Conservation (phyloP, 2,113 vertebrate species). For the Lasiurus borealis region DNA sequence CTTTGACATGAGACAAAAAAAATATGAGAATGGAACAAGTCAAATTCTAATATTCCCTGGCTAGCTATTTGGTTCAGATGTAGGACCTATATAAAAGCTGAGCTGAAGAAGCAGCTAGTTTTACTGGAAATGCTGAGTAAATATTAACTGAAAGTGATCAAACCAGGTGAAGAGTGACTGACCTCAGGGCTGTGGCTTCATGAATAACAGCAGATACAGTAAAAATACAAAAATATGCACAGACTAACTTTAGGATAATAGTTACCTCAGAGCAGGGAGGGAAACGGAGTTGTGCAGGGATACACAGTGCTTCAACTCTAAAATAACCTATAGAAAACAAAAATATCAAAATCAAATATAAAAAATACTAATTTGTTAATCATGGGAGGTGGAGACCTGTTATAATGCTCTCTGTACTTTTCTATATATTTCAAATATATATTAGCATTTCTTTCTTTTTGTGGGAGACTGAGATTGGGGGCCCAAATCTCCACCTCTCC, state of each 20-base stretch:
- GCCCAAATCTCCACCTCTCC: background rate
- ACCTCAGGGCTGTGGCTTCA: background rate
- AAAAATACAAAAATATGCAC: background rate
- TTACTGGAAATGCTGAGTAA: constrained; percentile 64
- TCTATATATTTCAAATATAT: background rate
- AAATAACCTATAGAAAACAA: background rate
- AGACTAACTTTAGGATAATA: background rate
- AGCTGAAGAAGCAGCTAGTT: constrained; percentile 21
- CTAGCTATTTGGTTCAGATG: background rate
- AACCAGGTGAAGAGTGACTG: background rate
- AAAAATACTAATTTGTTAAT: background rate
- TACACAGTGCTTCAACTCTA: background rate
- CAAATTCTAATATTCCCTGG: background rate
- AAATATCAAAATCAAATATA: constrained; percentile 7
- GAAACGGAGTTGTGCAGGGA: background rate
- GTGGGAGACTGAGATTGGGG: background rate
- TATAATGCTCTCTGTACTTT: background rate
- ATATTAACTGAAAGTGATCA: constrained; percentile 77
- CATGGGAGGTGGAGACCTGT: background rate
- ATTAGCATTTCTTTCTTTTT: background rate
- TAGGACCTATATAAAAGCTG: constrained; percentile 19
- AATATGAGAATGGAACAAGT: background rate
- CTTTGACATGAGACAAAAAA: background rate
- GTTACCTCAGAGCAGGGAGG: background rate
- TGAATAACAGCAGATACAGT: background rate